phyloP scores from a whole-genome alignment of 2,113 vertebrate species.

The Monopterus albus region DNA sequence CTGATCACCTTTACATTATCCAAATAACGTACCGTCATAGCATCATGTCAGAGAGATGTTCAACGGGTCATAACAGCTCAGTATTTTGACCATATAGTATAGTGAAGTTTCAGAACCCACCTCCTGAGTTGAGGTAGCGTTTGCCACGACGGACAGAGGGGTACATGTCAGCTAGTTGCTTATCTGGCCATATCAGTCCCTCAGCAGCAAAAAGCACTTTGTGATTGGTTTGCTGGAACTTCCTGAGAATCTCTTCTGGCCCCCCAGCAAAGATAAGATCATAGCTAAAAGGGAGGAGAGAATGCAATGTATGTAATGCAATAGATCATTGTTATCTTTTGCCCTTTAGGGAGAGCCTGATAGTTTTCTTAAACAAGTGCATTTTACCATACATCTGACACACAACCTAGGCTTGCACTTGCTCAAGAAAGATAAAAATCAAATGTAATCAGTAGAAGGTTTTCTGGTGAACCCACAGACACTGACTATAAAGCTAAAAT shows the following conservation, averaged over 20 bases:
- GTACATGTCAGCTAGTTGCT: constrained; percentile 90
- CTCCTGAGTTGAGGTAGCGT: constrained; percentile 96
- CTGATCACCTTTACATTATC: background rate
- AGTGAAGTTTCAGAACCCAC: constrained; percentile 73
- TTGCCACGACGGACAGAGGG: constrained; percentile 92
- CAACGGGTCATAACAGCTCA: constrained; percentile 5
- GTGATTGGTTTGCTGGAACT: constrained; percentile 92
- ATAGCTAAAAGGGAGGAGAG: constrained; percentile 82
- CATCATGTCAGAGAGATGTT: background rate
- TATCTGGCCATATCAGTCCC: constrained; percentile 94
- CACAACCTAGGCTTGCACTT: background rate
- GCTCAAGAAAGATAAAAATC: constrained; percentile 39
- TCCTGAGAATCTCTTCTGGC: constrained; percentile 92
- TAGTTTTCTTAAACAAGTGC: background rate
- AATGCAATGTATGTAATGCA: constrained; percentile 19
- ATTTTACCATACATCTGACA: constrained; percentile 10
- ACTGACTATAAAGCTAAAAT: constrained; percentile 27
- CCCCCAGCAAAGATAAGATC: constrained; percentile 94
- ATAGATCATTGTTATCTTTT: constrained; percentile 25
- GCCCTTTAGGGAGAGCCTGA: background rate
- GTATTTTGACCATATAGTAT: constrained; percentile 1
- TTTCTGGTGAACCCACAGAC: constrained; percentile 7
- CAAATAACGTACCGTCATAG: background rate
- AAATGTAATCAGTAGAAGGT: constrained; percentile 31
- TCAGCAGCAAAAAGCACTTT: constrained; percentile 95